Conservation (phyloP, 2,797 vertebrate genomes). For the Lithobates pipiens region DNA sequence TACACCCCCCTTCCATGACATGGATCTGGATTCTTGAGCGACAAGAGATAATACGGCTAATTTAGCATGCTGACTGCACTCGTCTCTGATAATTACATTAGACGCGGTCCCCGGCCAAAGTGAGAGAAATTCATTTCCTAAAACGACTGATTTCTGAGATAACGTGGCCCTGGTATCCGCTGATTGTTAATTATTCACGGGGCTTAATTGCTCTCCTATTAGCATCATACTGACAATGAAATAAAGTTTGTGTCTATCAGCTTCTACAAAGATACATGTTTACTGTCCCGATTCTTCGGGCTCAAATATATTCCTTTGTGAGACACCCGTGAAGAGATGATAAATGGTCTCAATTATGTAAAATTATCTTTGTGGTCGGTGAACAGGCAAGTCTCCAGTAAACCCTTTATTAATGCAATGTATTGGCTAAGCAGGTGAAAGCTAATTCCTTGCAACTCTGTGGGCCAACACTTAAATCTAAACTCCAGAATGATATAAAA, state of each 20-base stretch:
- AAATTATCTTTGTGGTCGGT: too few relatives aligned
- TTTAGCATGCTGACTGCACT: not conserved
- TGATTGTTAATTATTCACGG: constrained; percentile 30
- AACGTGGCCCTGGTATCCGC: not conserved
- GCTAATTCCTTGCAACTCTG: too few relatives aligned
- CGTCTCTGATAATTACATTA: not conserved
- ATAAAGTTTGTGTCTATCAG: not conserved
- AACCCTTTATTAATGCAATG: too few relatives aligned
- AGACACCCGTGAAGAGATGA: too few relatives aligned
- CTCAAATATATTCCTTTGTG: too few relatives aligned
- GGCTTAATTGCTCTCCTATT: constrained; percentile 28
- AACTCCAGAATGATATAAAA: too few relatives aligned
- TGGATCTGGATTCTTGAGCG: not conserved
- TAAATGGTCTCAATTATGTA: too few relatives aligned
- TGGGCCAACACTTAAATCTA: too few relatives aligned
- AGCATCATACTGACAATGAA: constrained; percentile 33
- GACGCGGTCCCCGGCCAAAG: not conserved
- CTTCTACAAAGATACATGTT: too few relatives aligned
- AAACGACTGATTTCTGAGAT: constrained; percentile 2
- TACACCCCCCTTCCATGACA: not conserved
- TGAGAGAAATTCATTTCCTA: constrained; percentile 7
- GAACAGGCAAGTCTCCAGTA: too few relatives aligned
- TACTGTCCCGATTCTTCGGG: too few relatives aligned
- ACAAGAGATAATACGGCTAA: not conserved
- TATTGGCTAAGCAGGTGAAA: too few relatives aligned